Evolutionary conservation across 2,888 invertebrate species (phyloP).

Genomic region (Tipula lateralis): DNA sequence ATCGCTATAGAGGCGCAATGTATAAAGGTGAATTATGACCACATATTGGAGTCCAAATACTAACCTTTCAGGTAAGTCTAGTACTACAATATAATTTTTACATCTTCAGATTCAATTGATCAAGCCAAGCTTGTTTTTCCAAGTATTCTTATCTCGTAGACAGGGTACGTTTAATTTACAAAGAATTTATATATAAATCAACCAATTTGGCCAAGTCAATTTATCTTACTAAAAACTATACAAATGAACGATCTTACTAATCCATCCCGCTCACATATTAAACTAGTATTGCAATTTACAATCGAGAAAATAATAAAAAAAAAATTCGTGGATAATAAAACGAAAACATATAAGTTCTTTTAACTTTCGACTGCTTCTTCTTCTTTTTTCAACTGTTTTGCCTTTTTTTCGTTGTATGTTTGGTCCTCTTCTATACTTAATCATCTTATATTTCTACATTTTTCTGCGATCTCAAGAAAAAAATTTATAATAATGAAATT

Average conservation of each 20-base stretch:
- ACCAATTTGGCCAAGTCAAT: not conserved
- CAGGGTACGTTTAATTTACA: too few relatives aligned
- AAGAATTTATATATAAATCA: too few relatives aligned
- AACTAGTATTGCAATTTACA: not conserved
- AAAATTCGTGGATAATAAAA: not conserved
- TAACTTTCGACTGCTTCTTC: slow-evolving; percentile 7
- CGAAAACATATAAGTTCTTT: not conserved
- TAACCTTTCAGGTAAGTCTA: too few relatives aligned
- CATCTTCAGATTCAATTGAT: too few relatives aligned
- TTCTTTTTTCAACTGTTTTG: not conserved
- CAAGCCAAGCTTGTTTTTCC: too few relatives aligned
- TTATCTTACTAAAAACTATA: not conserved
- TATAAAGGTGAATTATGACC: too few relatives aligned
- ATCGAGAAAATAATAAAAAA: not conserved
- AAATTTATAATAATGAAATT: not conserved
- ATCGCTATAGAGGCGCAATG: too few relatives aligned
- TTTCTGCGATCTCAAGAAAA: not conserved
- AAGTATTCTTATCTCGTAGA: too few relatives aligned
- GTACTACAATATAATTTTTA: too few relatives aligned
- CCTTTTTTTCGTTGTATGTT: not conserved
- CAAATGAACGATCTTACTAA: not conserved
- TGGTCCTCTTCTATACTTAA: slow-evolving; percentile 19
- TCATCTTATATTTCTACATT: not conserved
- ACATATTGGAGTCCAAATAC: too few relatives aligned
- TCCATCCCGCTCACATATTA: not conserved